Base-by-base conservation (phyloP, 2,888 invertebrate species). In the Anorthoa munda region DNA sequence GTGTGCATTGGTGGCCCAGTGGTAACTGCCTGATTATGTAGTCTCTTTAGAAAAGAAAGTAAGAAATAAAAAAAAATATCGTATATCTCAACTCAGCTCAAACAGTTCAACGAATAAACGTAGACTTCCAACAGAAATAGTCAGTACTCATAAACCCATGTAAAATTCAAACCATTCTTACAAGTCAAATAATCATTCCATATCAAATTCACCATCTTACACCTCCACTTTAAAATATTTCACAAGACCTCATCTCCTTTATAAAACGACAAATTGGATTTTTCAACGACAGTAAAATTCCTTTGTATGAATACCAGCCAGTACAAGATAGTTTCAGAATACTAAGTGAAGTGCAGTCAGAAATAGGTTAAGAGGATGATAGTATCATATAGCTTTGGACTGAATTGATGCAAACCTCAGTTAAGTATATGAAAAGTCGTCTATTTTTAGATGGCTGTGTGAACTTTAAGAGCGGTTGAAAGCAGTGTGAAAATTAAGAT, bases 201-300 rank as follows among this genome's bases (percentile, higher is more conserved):
- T 58, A 66, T 53, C 31, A 45, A 55, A 61, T 69, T 69, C 58
- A 60, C 71, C 67, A 65, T 53, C 66, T 67, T 26, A 66, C 70
- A 85, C 66, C 73, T 70, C 67, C 48, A 79, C 5, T 87, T 81
- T 73, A 80, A 87, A 82, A 86, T 82, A 83, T 85, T 87, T 78
- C 66, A 59, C 71, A 63, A 77, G 61, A 66, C 51, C 66, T 66
- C 75, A 79, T 82, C 73, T 75, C 50, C 12, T 50, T 71, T 77
- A 77, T 81, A 83, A 86, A 82, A 82, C 75, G 82, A 79, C 73
- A 88, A 89, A 89, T 89, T 86, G 88, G 79, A 89, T 86, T 89
- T 88, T 86, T 86, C 83, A 84, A 77, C 84, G 81, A 80, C 76
- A 56, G 74, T 81, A 81, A 83, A 75, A 87, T 77, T 82, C 82